phyloP scores from a whole-genome alignment of 2,888 invertebrate genomes.

The Geophilus truncorum region DNA sequence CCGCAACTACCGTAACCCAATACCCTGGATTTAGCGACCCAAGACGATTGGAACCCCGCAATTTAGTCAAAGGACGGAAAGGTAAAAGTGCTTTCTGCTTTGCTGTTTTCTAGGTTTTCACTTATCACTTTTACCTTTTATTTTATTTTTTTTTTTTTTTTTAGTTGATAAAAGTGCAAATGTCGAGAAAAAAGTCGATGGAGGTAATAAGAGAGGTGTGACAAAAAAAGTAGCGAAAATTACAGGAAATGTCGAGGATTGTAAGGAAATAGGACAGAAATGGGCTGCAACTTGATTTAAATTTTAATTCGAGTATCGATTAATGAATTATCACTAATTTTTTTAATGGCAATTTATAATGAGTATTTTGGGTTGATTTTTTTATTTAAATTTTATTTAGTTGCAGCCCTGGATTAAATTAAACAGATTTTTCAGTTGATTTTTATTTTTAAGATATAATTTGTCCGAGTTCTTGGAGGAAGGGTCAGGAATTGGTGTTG shows the following conservation, averaged over 20 bases:
- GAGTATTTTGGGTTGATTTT: too few relatives aligned
- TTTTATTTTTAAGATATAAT: slow-evolving; percentile 34
- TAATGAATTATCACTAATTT: too few relatives aligned
- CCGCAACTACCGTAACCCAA: not conserved
- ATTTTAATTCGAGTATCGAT: too few relatives aligned
- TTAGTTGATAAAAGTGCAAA: not conserved
- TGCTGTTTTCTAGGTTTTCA: not conserved
- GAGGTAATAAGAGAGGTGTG: not conserved
- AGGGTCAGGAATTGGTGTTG: slow-evolving; percentile 32
- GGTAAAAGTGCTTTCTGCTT: not conserved
- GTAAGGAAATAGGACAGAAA: not conserved
- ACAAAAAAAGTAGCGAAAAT: slow-evolving; percentile 8
- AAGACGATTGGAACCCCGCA: not conserved
- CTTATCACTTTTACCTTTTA: not conserved
- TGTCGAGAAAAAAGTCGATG: not conserved
- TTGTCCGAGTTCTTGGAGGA: slow-evolving; percentile 34
- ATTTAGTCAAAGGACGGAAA: not conserved
- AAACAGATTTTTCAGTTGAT: too few relatives aligned
- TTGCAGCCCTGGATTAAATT: too few relatives aligned
- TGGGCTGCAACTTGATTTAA: not conserved
- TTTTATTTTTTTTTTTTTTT: not conserved
- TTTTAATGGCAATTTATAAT: too few relatives aligned
- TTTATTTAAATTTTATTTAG: too few relatives aligned
- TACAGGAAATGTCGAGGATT: slow-evolving; percentile 19
- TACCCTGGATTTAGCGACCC: slow-evolving; percentile 22